Evolutionary conservation across 2,797 vertebrate genomes (phyloP).

Genomic region (Takifugu ocellatus): DNA sequence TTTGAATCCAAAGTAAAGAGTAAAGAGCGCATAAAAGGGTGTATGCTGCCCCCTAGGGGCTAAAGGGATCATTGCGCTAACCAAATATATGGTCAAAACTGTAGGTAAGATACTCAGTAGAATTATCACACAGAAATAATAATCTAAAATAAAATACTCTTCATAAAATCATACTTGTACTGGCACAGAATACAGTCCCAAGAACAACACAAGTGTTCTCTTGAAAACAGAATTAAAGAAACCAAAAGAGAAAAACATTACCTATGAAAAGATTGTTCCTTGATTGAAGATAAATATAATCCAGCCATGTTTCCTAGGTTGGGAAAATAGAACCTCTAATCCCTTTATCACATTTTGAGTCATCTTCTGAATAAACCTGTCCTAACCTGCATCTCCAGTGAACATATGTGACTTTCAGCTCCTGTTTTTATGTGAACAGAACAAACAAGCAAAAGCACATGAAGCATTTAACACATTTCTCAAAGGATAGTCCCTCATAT

Average conservation of each 20-base stretch:
- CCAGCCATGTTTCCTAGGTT: no score
- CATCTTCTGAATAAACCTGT: conserved; percentile 14
- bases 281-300: no score
- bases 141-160: conserved; percentile 6
- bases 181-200: conserved; percentile 35
- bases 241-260: not conserved
- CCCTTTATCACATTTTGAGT: conserved; percentile 14
- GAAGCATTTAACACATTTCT: conserved; percentile 6
- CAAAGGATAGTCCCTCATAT: fast-evolving
- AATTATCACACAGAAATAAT: conserved; percentile 8
- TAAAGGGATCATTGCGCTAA: not conserved
- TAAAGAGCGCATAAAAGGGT: not conserved
- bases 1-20: no score
- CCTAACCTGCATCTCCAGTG: conserved; percentile 4
- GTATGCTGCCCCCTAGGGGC: conserved; percentile 51
- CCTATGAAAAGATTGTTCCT: no score
- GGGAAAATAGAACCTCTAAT: conserved; percentile 13
- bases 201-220: not conserved
- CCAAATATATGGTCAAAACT: conserved; percentile 4
- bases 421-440: conserved; percentile 24
- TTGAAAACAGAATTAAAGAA: conserved; percentile 4
- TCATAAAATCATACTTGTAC: conserved; percentile 20
- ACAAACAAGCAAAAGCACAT: conserved; percentile 23
- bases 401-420: conserved; percentile 22
- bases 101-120: conserved; percentile 9